Base-by-base conservation (phyloP, 2,113 vertebrate species). In the Ariopsis seemanni region DNA sequence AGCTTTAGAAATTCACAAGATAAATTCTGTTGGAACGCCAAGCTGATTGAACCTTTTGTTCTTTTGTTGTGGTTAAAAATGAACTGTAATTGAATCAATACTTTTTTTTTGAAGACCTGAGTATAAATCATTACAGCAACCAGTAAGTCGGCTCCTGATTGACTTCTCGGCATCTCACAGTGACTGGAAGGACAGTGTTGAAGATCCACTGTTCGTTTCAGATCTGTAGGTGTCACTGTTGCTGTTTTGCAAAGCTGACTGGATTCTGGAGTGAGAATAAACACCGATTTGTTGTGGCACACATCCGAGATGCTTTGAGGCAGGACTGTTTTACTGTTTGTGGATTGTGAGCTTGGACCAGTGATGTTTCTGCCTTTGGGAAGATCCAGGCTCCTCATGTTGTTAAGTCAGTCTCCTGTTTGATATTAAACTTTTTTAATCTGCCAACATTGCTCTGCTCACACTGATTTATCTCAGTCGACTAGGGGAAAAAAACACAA, bases 201-300 rank as follows among this genome's bases (percentile, higher is more conserved):
- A 22, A 58, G 30, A 86, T 7, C 58, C 63, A 18, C 4, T 69
- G 30, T 58, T 53, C 57, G 55, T 77, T 18, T 53, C 58, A 15
- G 20, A 60, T 42, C 94, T 93, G 86, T 90, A 88, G 94, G 92
- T 93, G 95, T 92, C 94, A 90, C 92, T 95, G 92, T 94, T 94
- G 94, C 15, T 79, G 71, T 88, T 86, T 83, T 83, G 34, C 60
- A 88, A 65, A 80, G 25, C 20, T 17, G 18, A 60, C 22, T n/a
- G 17, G 5, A 62, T 20, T n/a, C 34, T 17, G 18, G 11, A 20
- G 67, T 2, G 62, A 78, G 6, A 78, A 58, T 48, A 52, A 69
- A 81, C 57, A 22, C 34, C 0, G 27, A 82, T 87, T 82, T 82
- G 67, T 53, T 82, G 42, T 87, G 67, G 86, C 67, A 22, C 30